Base-by-base conservation (phyloP, 1,140 invertebrate genomes). In the Drosophila virilis region DNA sequence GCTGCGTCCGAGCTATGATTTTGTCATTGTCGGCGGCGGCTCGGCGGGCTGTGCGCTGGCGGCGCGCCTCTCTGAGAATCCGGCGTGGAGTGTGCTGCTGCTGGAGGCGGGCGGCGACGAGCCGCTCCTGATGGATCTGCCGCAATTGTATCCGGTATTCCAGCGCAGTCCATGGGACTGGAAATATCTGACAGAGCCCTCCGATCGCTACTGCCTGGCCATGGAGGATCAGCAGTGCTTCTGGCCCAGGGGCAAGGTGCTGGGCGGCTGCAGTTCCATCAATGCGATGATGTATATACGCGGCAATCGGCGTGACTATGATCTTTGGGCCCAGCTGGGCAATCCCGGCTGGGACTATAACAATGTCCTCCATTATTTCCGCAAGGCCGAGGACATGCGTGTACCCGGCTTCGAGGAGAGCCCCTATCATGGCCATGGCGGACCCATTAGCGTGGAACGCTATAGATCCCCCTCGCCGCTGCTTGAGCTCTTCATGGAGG, bases 271-370 rank as follows among this genome's bases (percentile, higher is more conserved):
- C 1, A 97, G 96, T 76, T 95, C 95, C 4, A 92, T 98, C 10
- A 98, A 98, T 88, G 97, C 96, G 3, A 98, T 98, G 97, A 93
- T 97, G 40, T 98, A 98, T 77, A 94, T 98, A 0, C 93, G 97
- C 35, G 97, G 97, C 0, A 97, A 98, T 92, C 94, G 93, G 40
- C 93, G 92, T 4, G 97, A 98, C 92, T 99, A 98, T 85, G 96
- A 99, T 85, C 91, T 94, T 12, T 98, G 97, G 97, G 95, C 94
- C 17, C 92, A 92, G 38, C 82, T 95, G 91, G 96, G 94, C 76
- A 97, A 96, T 92, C 58, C 89, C 2, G 96, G 94, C 12, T 98
- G 97, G 94, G 93, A 95, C 15, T 96, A 97, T 59, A 94, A 95
- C 37, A 96, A 95, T 28, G 94, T 98, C 50, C 93, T 98, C 32